Evolutionary conservation across 2,113 vertebrate genomes (phyloP), one percentile per base, ranked within the genome.

Genomic region (Pterocles gutturalis): DNA sequence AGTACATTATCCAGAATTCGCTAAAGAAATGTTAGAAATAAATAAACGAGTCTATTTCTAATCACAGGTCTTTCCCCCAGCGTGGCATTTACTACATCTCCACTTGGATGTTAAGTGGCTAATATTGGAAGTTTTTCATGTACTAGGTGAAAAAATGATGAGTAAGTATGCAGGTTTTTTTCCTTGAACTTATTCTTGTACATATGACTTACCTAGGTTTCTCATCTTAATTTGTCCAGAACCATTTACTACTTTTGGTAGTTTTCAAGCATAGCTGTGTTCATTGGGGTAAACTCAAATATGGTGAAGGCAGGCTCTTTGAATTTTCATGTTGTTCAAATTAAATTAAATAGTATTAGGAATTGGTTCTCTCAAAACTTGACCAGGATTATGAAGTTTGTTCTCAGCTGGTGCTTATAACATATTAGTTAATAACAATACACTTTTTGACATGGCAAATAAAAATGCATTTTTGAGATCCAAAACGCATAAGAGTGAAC

Each of bases 11-110:
- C 18, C 26, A 80, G 29, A 78, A 88, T 78, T 78, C 4, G 2
- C 11, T 82, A 13, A 72, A 62, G 22, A 66, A 88, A 77, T 36
- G 11, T 38, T 61, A 53, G 28, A 64, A 91, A 34, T 53, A 73
- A 62, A 48, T 83, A 57, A 90, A 67, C 83, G 16, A 15, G 5
- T 53, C 1, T 92, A 18, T 97, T 95, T 98, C 62, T 85, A 96
- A 85, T 93, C 71, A 53, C 96, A 99, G 99, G 96, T 99, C 72
- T 98, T 99, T 92, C 99, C 99, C 88, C 99, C 99, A 21, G 99
- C 99, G 2, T 99, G 99, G 99, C 99, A 99, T 98, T 98, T 99
- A 86, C 75, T 99, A 28, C 99, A 99, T 95, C 99, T 99, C 94
- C 97, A 99, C 96, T 98, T 99, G 92, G 99, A 99, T 97, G 98